Percentiles rank a stretch among this genome's conserved stretches.
Evolutionary conservation across 1,140 invertebrate genomes (phyloP).

Genomic region (Marisa cornuarietis): DNA sequence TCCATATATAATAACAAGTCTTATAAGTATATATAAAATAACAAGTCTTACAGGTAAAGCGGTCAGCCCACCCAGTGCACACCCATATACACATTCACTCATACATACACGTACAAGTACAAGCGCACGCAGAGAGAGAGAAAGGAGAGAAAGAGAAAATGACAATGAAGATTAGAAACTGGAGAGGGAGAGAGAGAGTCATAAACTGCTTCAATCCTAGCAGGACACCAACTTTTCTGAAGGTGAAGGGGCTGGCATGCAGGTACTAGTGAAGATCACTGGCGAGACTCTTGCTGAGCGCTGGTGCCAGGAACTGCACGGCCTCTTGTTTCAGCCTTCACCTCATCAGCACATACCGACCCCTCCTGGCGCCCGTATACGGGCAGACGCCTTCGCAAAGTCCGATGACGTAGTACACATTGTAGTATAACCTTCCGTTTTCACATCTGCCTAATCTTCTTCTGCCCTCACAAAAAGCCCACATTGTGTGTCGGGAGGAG

Average conservation of each 20-base stretch:
- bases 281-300: neutral
- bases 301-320: no score
- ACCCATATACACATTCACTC: neutral
- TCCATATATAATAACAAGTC: neutral
- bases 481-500: no score
- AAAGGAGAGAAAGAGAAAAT: neutral
- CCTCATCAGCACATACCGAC: no score
- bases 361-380: no score
- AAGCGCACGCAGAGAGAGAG: neutral
- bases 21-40: neutral
- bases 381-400: no score
- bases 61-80: neutral
- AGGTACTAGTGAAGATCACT: neutral
- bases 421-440: no score
- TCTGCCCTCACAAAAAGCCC: no score
- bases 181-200: constrained; percentile 4
- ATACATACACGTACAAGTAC: neutral
- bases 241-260: neutral
- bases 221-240: neutral
- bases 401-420: no score
- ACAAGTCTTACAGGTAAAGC: neutral
- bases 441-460: no score
- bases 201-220: neutral
- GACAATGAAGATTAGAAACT: no score
- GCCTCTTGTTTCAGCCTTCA: no score